Conservation (phyloP, 1,140 invertebrate genomes). For the Temnothorax longispinosus region DNA sequence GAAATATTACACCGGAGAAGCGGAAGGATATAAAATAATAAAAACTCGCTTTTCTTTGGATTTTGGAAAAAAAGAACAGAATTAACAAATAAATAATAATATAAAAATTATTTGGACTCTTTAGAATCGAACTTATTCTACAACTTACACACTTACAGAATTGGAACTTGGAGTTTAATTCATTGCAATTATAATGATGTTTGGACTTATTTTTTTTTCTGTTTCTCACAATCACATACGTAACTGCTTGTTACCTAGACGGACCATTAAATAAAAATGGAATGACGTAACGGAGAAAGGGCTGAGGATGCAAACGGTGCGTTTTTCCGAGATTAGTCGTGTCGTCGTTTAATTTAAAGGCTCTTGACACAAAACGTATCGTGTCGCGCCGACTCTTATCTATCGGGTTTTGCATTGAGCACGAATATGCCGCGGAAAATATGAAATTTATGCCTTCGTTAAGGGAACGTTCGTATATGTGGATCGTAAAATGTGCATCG, state of each 20-base stretch:
- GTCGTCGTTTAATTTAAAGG: neutral
- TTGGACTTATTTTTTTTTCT: neutral
- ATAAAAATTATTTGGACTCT: neutral
- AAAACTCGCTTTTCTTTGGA: neutral
- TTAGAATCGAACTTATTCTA: neutral
- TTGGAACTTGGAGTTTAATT: neutral
- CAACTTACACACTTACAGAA: neutral
- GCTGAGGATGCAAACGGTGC: neutral
- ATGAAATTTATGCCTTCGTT: constrained; percentile 63
- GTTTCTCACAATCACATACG: neutral
- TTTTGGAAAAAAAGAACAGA: neutral
- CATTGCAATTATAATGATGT: neutral
- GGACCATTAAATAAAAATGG: constrained; percentile 1
- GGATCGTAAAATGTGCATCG: constrained; percentile 48
- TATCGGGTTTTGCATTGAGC: neutral
- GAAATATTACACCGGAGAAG: neutral
- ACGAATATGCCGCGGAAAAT: constrained; percentile 5
- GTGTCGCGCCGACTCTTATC: neutral
- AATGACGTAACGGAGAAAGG: neutral
- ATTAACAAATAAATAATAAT: neutral
- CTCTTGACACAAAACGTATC: neutral
- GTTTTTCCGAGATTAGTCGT: neutral
- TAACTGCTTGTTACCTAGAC: neutral
- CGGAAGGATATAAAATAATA: neutral
- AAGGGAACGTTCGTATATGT: constrained; percentile 52